These are phyloP conservation scores for Clanis bilineata DNA, from an alignment of 2,888 invertebrate species.

Conservation along the genomic window DNA sequence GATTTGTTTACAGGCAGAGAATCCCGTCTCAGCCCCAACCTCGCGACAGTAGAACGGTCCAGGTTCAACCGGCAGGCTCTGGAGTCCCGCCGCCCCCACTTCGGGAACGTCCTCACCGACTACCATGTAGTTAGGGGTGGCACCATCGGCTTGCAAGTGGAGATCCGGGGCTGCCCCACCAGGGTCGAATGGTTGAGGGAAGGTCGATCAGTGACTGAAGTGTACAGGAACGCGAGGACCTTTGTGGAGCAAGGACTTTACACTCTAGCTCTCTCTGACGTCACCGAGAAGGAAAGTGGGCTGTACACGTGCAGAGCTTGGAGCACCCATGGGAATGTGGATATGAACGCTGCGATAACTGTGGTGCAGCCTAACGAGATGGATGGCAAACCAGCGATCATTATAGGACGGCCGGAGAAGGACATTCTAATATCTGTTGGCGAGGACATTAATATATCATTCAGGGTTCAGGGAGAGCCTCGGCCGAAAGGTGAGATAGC, in stretches of 20 bases:
- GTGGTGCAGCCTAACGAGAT: conserved; percentile 83
- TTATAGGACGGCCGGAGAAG: conserved; percentile 89
- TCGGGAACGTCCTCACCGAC: conserved; percentile 86
- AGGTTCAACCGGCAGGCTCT: conserved; percentile 59
- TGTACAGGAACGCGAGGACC: conserved; percentile 84
- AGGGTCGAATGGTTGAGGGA: conserved; percentile 90
- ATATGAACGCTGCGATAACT: conserved; percentile 88
- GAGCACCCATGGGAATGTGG: conserved; percentile 87
- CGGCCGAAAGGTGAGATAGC: conserved; percentile 88
- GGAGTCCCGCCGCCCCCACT: conserved; percentile 85
- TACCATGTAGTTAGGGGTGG: conserved; percentile 89
- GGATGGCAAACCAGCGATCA: conserved; percentile 89
- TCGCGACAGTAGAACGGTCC: conserved; percentile 57
- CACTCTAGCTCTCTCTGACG: conserved; percentile 87
- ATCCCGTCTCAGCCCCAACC: conserved; percentile 52
- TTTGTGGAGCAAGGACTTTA: conserved; percentile 87
- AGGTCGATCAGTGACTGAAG: conserved; percentile 80
- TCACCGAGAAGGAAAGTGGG: conserved; percentile 87
- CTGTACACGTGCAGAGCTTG: conserved; percentile 89
- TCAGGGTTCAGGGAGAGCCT: conserved; percentile 91
- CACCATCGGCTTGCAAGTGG: conserved; percentile 91
- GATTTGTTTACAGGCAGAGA: conserved; percentile 53
- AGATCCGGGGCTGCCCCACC: conserved; percentile 87
- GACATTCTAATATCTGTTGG: conserved; percentile 88
- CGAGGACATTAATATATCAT: conserved; percentile 92